Percentiles rank a stretch among this genome's conserved stretches.
Conservation (phyloP, 2,113 vertebrate genomes). For the Trematocara marginatum region DNA sequence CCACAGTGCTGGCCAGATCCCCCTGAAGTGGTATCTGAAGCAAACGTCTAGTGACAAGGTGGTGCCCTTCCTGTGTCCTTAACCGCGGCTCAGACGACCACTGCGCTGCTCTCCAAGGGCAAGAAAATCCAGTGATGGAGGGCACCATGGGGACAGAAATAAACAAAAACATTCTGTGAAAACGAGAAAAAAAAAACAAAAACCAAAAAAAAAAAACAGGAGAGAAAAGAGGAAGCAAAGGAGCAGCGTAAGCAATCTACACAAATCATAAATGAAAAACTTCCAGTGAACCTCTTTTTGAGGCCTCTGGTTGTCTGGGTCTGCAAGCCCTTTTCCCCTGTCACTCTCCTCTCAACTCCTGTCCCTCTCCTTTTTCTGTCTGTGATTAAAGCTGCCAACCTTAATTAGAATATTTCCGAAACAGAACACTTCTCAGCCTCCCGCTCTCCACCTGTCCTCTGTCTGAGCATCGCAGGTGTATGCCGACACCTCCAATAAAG, state of each 20-base stretch:
- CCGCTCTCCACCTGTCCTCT: neutral
- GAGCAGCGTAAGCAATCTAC: neutral
- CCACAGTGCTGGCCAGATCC: slow-evolving; percentile 20
- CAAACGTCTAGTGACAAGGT: slow-evolving; percentile 65
- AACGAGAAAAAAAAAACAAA: neutral
- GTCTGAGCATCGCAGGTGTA: slow-evolving; percentile 30
- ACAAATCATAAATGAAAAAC: neutral
- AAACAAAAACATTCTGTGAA: neutral
- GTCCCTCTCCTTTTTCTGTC: neutral
- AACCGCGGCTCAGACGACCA: slow-evolving; percentile 26
- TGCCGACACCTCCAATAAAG: slow-evolving; percentile 21
- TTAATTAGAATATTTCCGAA: slow-evolving; percentile 46
- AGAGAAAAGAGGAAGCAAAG: neutral
- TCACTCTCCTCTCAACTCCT: neutral
- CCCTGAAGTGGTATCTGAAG: slow-evolving; percentile 49
- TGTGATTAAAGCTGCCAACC: slow-evolving; percentile 53
- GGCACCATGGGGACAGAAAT: neutral
- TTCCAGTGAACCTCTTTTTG: neutral
- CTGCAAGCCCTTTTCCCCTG: neutral
- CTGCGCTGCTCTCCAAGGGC: neutral
- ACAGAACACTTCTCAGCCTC: slow-evolving; percentile 12
- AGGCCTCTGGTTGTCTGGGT: neutral
- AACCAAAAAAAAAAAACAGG: neutral
- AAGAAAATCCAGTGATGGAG: neutral
- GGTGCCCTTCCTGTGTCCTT: slow-evolving; percentile 47